Base-by-base conservation (phyloP, 2,797 vertebrate species). In the Limnodromus scolopaceus region DNA sequence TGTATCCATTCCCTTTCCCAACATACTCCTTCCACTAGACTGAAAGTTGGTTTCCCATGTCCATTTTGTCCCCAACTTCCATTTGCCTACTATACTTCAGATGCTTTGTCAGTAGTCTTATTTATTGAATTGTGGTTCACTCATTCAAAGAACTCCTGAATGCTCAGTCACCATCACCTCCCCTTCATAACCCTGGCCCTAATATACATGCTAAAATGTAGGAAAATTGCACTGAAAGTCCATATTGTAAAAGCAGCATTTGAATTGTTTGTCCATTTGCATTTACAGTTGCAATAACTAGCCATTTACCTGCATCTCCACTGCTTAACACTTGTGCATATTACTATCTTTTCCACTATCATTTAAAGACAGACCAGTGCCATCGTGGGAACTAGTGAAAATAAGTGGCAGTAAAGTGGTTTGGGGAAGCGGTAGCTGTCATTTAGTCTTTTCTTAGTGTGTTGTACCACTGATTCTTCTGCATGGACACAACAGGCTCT, bases 231-330 rank as follows among this genome's bases (percentile, higher is more conserved):
- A 1, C 13, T 11, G 34, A 69, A 85, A 65, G 3, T 74, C 36
- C 24, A 8, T 19, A 9, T 32, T 53, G 8, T 38, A 68, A 79
- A 78, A 87, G 16, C 27, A 92, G 19, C 4, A 48, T 85, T 85
- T 79, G 7, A 27, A 24, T 39, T 51, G 18, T 43, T 91, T 54
- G 16, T 51, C 9, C n/a, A 8, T 49, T 76, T 79, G 11, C 3
- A 18, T 38, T 84, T 55, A 43, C 0, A 0, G 27, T 1, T 7
- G n/a, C 48, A 69, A 41, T 51, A 48, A 63, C 36, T 39, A 24
- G 9, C 9, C 9, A 19, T 69, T 92, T 90, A 49, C 5, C 18
- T 57, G 13, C n/a, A 43, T 16, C 16, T 63, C 46, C 74, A 3
- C 25, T 38, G 2, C 34, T 51, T 60, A 39, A 41, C 43, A 10